phyloP scores from a whole-genome alignment of 2,113 vertebrate genomes.

The Carassius carassius region DNA sequence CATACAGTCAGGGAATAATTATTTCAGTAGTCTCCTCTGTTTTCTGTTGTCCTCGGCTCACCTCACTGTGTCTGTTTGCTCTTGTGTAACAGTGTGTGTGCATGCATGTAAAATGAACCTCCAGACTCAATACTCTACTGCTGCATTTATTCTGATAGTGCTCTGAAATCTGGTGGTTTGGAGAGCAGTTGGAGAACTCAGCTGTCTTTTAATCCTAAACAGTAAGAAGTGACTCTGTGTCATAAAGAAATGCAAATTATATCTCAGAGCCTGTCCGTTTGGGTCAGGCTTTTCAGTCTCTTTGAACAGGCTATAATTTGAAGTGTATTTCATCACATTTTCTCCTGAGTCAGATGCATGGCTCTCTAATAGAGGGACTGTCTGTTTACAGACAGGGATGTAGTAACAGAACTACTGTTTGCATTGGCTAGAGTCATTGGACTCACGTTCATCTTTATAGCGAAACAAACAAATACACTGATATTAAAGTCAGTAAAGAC shows the following conservation, averaged over 20 bases:
- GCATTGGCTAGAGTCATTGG: slow-evolving; percentile 20
- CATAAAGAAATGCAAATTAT: background rate
- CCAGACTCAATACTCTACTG: slow-evolving; percentile 7
- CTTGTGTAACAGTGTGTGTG: slow-evolving; percentile 2
- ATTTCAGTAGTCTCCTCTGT: slow-evolving; percentile 20
- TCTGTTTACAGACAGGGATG: slow-evolving; percentile 29
- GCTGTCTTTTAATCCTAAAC: slow-evolving; percentile 32
- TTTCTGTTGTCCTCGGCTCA: slow-evolving; percentile 32
- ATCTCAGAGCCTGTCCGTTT: background rate
- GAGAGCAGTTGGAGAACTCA: background rate
- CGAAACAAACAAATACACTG: slow-evolving; percentile 10
- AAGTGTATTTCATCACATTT: slow-evolving; percentile 5
- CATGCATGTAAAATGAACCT: slow-evolving; percentile 17
- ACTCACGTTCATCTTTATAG: slow-evolving; percentile 3
- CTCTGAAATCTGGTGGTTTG: slow-evolving; percentile 10
- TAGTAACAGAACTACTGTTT: slow-evolving; percentile 17
- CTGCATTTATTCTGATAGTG: background rate
- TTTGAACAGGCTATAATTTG: background rate
- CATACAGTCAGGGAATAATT: slow-evolving; percentile 10
- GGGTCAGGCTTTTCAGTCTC: background rate
- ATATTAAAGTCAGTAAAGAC: background rate
- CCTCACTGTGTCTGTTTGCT: slow-evolving; percentile 25
- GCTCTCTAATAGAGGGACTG: slow-evolving; percentile 18
- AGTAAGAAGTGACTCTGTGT: background rate
- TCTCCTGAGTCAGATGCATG: background rate